phyloP scores from a whole-genome alignment of 2,113 vertebrate species.

The Centropus unirufus region DNA sequence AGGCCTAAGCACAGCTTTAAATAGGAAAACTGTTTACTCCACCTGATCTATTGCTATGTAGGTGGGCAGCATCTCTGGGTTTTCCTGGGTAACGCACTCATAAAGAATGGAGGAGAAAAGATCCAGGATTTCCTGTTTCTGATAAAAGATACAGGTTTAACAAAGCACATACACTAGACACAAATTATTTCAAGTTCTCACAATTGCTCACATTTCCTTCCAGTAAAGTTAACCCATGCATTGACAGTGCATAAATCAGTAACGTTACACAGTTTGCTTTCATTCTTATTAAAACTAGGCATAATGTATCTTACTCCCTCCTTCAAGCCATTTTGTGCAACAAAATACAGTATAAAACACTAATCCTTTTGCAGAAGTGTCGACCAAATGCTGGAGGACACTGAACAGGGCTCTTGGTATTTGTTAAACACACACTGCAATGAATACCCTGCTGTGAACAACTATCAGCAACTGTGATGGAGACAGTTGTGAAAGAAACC shows the following conservation, averaged over 20 bases:
- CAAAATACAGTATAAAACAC: background rate
- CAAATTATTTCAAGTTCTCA: background rate
- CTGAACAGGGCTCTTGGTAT: background rate
- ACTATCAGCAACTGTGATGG: background rate
- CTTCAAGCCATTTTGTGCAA: background rate
- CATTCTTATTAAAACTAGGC: background rate
- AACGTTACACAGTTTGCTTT: background rate
- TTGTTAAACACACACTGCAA: background rate
- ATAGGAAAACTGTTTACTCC: background rate
- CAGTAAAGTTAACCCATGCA: background rate
- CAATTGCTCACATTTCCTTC: background rate
- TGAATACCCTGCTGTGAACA: background rate
- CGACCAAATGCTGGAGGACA: background rate
- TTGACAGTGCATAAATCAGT: background rate
- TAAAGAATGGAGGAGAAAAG: slow-evolving; percentile 94
- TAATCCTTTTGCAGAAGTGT: background rate
- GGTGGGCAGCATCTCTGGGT: slow-evolving; percentile 95
- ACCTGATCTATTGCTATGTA: slow-evolving; percentile 98
- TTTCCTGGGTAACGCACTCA: slow-evolving; percentile 96
- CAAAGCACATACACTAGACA: background rate
- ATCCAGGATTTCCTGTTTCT: slow-evolving; percentile 90
- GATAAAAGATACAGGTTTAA: slow-evolving; percentile 11
- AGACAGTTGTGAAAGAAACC: background rate
- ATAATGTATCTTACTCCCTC: background rate
- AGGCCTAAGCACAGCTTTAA: background rate